These are phyloP conservation scores for Sitta carolinensis DNA, from an alignment of 2,797 vertebrate species.

Conservation along the genomic window DNA sequence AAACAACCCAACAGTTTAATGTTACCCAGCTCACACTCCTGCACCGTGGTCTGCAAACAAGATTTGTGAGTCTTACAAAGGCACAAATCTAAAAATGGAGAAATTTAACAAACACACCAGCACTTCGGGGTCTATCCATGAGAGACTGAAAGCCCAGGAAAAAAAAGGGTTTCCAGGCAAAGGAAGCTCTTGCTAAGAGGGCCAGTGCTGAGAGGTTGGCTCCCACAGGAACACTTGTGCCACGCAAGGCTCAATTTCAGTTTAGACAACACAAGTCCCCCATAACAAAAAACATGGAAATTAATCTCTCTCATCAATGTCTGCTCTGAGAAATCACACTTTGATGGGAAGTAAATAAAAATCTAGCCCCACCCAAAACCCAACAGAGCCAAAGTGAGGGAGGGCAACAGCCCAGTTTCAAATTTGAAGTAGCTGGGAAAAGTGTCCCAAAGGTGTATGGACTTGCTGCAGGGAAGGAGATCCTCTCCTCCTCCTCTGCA, in stretches of 20 bases:
- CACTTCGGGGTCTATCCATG: background rate
- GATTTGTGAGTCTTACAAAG: background rate
- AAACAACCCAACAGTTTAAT: background rate
- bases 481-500: background rate
- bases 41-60: background rate
- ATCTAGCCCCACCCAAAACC: accelerated
- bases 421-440: background rate
- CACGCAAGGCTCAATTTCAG: background rate
- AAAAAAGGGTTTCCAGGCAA: background rate
- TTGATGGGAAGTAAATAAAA: background rate
- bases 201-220: background rate
- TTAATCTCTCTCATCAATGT: background rate
- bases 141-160: background rate
- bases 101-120: background rate
- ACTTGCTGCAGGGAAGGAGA: background rate
- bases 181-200: background rate
- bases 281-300: background rate
- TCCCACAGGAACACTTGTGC: background rate
- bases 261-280: background rate
- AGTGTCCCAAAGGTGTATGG: accelerated
- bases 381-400: background rate
- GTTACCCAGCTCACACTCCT: background rate
- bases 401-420: background rate
- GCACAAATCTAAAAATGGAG: background rate
- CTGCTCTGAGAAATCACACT: background rate